phyloP scores from a whole-genome alignment of 2,888 invertebrate species.

The Drosophila mulleri region DNA sequence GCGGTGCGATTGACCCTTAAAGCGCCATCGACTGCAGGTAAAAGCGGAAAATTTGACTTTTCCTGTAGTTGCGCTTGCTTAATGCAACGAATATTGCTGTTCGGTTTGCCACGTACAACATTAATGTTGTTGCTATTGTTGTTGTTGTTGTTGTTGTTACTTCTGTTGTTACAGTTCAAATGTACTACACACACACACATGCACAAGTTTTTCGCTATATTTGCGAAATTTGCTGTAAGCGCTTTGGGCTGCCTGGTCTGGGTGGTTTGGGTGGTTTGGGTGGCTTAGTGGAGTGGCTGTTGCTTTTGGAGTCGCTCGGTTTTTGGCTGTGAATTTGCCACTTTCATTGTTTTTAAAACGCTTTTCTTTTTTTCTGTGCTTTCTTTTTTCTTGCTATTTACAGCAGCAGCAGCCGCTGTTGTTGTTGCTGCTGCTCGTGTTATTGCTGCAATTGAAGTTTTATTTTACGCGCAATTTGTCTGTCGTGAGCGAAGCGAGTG shows the following conservation, averaged over 20 bases:
- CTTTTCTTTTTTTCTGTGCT: constrained; percentile 65
- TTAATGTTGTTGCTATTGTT: constrained; percentile 27
- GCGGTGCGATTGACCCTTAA: constrained; percentile 39
- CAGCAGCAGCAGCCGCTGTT: constrained; percentile 5
- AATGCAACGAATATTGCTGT: constrained; percentile 44
- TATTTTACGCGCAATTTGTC: constrained; percentile 79
- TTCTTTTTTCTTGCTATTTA: constrained; percentile 19
- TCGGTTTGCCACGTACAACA: constrained; percentile 58
- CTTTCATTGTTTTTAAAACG: constrained; percentile 79
- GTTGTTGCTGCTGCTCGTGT: constrained; percentile 29
- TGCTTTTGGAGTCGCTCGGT: constrained; percentile 16
- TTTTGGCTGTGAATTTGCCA: constrained; percentile 67
- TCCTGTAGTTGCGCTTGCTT: constrained; percentile 34
- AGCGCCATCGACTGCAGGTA: constrained; percentile 37
- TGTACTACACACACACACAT: constrained; percentile 28
- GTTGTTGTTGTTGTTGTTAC: constrained; percentile 1
- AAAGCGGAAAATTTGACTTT: constrained; percentile 54
- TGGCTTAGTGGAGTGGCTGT: neutral
- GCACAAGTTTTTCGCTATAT: constrained; percentile 6
- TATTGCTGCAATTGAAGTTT: constrained; percentile 70
- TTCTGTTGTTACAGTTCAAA: constrained; percentile 27
- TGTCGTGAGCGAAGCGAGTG: constrained; percentile 15
- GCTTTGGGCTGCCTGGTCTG: neutral
- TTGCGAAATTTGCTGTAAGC: constrained; percentile 7
- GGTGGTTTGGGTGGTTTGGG: neutral